Base-by-base conservation (phyloP, 2,113 vertebrate genomes). In the Ceyx margarethae region DNA sequence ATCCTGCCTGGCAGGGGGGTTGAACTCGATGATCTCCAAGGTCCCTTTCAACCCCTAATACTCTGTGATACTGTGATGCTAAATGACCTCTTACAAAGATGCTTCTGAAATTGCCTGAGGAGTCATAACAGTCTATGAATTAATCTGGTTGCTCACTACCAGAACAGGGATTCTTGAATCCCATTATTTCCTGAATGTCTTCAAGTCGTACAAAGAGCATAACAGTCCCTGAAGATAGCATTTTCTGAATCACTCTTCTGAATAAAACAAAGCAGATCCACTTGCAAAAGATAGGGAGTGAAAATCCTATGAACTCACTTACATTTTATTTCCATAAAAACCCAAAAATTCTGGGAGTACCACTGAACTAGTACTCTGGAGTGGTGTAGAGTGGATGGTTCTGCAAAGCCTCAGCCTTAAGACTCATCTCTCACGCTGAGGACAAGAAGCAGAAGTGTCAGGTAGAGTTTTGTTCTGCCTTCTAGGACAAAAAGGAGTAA, bases 351-450 rank as follows among this genome's bases (percentile, higher is more conserved):
- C 9, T 56, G 0, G 37, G 11, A 62, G 35, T 8, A 33, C 4
- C 6, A 13, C 35, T 23, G 21, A 68, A 4, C 5, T 42, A 17
- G 15, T 11, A 43, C 26, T 61, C 42, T 46, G 58, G 9, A 71
- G 18, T 13, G 21, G 48, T 4, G 7, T 2, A 15, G 0, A 2
- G 31, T 20, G 12, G n/a, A 50, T 0, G 2, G 10, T 13, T 74
- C 31, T 51, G 37, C 0, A 2, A 56, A 42, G 13, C 15, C 25
- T 67, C 61, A 65, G 14, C 43, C 37, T 74, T 60, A 13, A 56
- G 28, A 40, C 6, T 74, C 3, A 1, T 64, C 14, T 81, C 13
- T 43, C 15, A 23, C 1, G 3, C 9, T 45, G 56, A 81, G 16
- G 13, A 15, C 19, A 54, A 60, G 15, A 15, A 56, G 6, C 26